Evolutionary conservation across 1,140 invertebrate genomes (phyloP), one percentile per base, ranked within the genome.

Genomic region (Reticulitermes speratus): DNA sequence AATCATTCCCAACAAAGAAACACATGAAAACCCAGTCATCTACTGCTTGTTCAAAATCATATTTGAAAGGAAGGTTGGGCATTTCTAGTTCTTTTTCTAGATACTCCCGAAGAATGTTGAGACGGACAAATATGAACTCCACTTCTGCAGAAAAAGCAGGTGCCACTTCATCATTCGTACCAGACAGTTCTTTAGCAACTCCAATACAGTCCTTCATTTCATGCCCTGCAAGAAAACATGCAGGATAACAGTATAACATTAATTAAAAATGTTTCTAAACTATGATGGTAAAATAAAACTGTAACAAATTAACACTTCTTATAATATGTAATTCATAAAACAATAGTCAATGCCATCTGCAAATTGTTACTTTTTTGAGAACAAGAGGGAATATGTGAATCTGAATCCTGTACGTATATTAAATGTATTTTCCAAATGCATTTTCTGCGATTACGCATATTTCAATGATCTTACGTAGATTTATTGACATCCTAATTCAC

Each of bases 1-100:
- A 99, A 93, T 99, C 99, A 92, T 99, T 99, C 81, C 99, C 99
- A 86, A 99, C 99, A 92, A 99, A 99, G 92, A 99, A 99, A 91
- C 99, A 99, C 98, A 99, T 99, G 90, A 99, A 99, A 96, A 95
- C 98, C 98, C 99, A 99, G 92, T 99, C 99, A 91, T 99, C 99
- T 6, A 99, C 90, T 3, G 95, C 97, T 87, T 97, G 91, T 89
- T 99, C 97, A 90, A 97, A 97, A 88, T 97, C 96, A 90, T 97
- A 97, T 82, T 94, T 91, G 90, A 99, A 99, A 2, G 98, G 98
- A 25, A 99, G 92, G 91, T 97, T 97, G 0, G 96, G 96, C 97
- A 99, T 99, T 86, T 93, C 90, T 59, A 99, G 92, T 88, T 99
- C 98, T 91, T 94, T 94, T 90, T 97, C 96, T 82, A 99, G 91